Percentiles rank a stretch among this genome's conserved stretches.
Evolutionary conservation across 2,797 vertebrate species (phyloP).

Genomic region (Sebastes itinus): DNA sequence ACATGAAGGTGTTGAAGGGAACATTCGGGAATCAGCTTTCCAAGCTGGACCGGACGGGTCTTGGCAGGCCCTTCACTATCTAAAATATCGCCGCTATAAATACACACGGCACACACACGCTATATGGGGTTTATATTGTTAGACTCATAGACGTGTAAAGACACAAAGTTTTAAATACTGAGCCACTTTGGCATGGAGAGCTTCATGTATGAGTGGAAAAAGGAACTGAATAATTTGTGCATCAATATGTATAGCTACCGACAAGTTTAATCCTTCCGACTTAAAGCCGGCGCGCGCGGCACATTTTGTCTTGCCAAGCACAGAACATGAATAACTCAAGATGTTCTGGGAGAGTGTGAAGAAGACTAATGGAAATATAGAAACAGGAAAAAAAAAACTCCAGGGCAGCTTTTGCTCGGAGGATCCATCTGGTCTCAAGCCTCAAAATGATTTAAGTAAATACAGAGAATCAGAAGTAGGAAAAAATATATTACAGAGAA

Average conservation of each 20-base stretch:
- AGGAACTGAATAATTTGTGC: slow-evolving; percentile 38
- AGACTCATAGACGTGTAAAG: background rate
- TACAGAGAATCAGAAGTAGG: slow-evolving; percentile 15
- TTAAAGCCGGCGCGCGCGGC: background rate
- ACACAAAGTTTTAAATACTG: background rate
- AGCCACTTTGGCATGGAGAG: slow-evolving; percentile 1
- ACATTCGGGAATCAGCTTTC: slow-evolving; percentile 31
- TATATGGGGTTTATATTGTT: slow-evolving; percentile 39
- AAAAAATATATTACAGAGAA: slow-evolving; percentile 12
- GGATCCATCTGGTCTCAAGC: slow-evolving; percentile 24
- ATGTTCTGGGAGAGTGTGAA: slow-evolving; percentile 5
- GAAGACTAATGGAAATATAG: slow-evolving; percentile 23
- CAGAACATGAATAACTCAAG: slow-evolving; percentile 53
- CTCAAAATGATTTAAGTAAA: slow-evolving; percentile 30
- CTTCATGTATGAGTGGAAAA: slow-evolving; percentile 17
- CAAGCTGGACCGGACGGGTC: slow-evolving; percentile 29
- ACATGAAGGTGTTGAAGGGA: slow-evolving; percentile 21
- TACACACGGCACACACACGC: slow-evolving; percentile 28
- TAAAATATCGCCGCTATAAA: slow-evolving; percentile 68
- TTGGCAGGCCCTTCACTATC: slow-evolving; percentile 12
- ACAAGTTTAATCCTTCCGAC: slow-evolving; percentile 18
- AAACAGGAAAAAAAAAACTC: background rate
- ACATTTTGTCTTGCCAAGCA: slow-evolving; percentile 27
- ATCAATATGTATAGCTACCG: slow-evolving; percentile 16
- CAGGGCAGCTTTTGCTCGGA: background rate